phyloP scores from a whole-genome alignment of 2,797 vertebrate species.

The Megalops cyprinoides region DNA sequence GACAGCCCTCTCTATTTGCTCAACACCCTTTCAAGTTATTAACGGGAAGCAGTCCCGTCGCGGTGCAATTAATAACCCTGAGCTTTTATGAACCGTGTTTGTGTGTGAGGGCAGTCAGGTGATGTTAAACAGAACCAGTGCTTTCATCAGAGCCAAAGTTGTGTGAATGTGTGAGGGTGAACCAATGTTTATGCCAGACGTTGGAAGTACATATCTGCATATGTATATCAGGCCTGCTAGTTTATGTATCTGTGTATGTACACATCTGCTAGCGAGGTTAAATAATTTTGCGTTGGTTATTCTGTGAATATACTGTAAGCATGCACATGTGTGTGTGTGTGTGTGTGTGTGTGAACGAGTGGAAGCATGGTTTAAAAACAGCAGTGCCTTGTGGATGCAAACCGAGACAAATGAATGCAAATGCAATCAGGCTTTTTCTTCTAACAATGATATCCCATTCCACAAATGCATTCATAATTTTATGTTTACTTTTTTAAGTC shows the following conservation, averaged over 20 bases:
- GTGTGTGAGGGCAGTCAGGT: conserved; percentile 8
- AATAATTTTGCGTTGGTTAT: no score
- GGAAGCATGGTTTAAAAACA: background rate
- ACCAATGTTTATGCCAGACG: conserved; percentile 25
- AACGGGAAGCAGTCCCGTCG: background rate
- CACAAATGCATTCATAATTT: background rate
- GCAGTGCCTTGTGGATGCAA: background rate
- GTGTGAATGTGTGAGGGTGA: background rate
- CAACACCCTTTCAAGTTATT: conserved; percentile 17
- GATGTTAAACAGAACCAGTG: conserved; percentile 19
- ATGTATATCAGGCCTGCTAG: background rate
- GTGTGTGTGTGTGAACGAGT: background rate
- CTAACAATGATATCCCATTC: background rate
- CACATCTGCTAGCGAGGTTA: no score
- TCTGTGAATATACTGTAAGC: no score
- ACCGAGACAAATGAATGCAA: background rate
- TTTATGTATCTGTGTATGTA: background rate
- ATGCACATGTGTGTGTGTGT: background rate
- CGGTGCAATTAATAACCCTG: conserved; percentile 15
- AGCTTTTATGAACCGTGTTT: background rate
- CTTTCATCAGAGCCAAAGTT: conserved; percentile 15
- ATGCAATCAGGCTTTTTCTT: background rate
- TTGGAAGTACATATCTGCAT: conserved; percentile 13
- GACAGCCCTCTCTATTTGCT: background rate
- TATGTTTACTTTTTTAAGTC: background rate